A percentile compares a stretch with the other conserved stretches of the same genome.
Conservation (phyloP, 2,888 invertebrate genomes). For the Trachelus iudaicus region DNA sequence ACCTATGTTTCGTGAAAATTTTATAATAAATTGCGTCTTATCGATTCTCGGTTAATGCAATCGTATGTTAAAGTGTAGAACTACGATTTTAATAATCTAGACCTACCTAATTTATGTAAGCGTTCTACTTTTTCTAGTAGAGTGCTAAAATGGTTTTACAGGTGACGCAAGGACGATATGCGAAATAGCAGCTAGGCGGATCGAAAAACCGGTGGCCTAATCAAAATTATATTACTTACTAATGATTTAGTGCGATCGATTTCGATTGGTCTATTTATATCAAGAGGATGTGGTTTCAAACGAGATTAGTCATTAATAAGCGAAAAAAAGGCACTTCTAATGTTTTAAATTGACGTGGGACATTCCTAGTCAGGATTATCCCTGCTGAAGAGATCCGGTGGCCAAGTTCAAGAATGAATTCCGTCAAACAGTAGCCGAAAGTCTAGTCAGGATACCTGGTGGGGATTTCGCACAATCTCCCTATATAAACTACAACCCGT, state of each 20-base stretch:
- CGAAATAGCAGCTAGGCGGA: not conserved
- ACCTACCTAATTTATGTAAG: constrained; percentile 14
- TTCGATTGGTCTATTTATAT: not conserved
- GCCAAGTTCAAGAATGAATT: constrained; percentile 46
- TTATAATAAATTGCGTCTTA: too few relatives aligned
- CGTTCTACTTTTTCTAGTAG: constrained; percentile 16
- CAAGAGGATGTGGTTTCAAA: too few relatives aligned
- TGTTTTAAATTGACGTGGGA: too few relatives aligned
- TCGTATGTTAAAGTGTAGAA: not conserved
- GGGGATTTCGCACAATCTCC: not conserved
- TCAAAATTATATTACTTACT: not conserved
- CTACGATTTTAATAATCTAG: not conserved
- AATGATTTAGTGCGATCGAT: not conserved
- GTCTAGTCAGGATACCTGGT: not conserved
- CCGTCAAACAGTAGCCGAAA: constrained; percentile 15
- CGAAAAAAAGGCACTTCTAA: too few relatives aligned
- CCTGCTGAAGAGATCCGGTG: constrained; percentile 26
- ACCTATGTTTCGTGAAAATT: too few relatives aligned
- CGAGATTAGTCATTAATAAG: too few relatives aligned
- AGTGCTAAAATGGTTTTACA: not conserved
- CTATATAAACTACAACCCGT: constrained; percentile 57
- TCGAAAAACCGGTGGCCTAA: not conserved
- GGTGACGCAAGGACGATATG: not conserved
- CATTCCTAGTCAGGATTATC: too few relatives aligned
- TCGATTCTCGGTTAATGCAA: too few relatives aligned